Percentiles rank a stretch among this genome's conserved stretches.
Evolutionary conservation across 2,888 invertebrate genomes (phyloP).

Genomic region (Drosophila fulvimacula): DNA sequence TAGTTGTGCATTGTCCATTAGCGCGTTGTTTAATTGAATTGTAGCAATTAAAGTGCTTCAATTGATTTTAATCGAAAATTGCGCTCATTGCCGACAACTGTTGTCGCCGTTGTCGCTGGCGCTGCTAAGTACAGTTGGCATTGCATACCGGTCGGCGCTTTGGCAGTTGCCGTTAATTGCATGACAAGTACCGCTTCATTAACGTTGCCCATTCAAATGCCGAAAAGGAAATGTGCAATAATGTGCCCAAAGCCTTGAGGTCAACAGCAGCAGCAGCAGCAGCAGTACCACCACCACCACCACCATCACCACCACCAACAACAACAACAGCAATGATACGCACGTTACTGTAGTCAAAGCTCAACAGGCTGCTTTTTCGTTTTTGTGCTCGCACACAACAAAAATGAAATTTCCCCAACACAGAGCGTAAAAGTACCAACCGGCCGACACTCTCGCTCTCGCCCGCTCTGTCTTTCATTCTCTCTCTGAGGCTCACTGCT

Average conservation of each 20-base stretch:
- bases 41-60: constrained; percentile 82
- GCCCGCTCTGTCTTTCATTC: background rate
- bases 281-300: constrained; percentile 1
- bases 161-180: constrained; percentile 54
- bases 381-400: constrained; percentile 19
- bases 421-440: constrained; percentile 35
- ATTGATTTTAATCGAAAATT: constrained; percentile 81
- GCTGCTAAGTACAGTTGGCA: constrained; percentile 47
- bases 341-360: constrained; percentile 40
- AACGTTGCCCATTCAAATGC: constrained; percentile 65
- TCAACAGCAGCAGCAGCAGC: constrained; percentile 36
- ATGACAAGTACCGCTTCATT: constrained; percentile 68
- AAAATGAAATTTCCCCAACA: constrained; percentile 64
- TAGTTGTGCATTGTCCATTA: constrained; percentile 60
- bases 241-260: constrained; percentile 63
- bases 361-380: constrained; percentile 73
- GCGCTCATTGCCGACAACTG: constrained; percentile 71
- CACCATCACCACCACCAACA: no score
- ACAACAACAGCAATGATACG: constrained; percentile 14
- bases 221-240: constrained; percentile 76
- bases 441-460: constrained; percentile 10
- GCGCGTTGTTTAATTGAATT: constrained; percentile 80
- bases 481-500: background rate
- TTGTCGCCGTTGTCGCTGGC: constrained; percentile 7
- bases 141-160: constrained; percentile 37